Evolutionary conservation across 2,888 invertebrate genomes (phyloP), one percentile per base, ranked within the genome.

Genomic region (Oscheius sp.): DNA sequence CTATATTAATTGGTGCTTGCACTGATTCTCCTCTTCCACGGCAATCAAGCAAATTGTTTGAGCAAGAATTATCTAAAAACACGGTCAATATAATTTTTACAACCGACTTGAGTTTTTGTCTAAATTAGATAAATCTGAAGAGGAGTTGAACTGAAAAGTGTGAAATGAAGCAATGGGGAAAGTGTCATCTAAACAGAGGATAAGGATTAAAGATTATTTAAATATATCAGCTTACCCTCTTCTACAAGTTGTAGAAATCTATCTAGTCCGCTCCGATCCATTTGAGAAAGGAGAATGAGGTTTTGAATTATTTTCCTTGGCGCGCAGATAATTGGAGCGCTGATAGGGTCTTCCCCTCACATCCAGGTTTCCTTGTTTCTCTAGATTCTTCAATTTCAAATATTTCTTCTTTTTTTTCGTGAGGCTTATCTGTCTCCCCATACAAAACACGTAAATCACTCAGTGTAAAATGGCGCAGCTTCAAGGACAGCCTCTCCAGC

Each of bases 381-480:
- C n/a, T n/a, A n/a, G n/a, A n/a, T 17, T 50, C 28, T 50, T 24
- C 12, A 24, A 9, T 4, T 26, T 24, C 24, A 24, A 22, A 33
- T 20, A 54, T 54, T 54, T 12, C 54, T 24, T 54, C 8, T 4
- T 54, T n/a, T n/a, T 2, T 32, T 8, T 32, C 54, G n/a, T 22
- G 36, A 24, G 26, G 41, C 41, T 41, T 41, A 17, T 41, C 56
- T 36, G 5, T 33, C 59, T 59, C 22, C 41, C 41, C 20, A 26
- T 44, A 59, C 33, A 59, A 59, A 59, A 59, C 59, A 59, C 59
- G 59, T 59, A 24, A 59, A 59, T 59, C 59, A 59, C 28, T 22
- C 41, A 26, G 41, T 59, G 59, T 59, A 59, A 59, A 38, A 59
- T 41, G 59, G 41, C 59, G 26, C 24, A 24, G 59, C 59, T 44